Conservation (phyloP, 2,888 invertebrate species). For the Plusia festucae region DNA sequence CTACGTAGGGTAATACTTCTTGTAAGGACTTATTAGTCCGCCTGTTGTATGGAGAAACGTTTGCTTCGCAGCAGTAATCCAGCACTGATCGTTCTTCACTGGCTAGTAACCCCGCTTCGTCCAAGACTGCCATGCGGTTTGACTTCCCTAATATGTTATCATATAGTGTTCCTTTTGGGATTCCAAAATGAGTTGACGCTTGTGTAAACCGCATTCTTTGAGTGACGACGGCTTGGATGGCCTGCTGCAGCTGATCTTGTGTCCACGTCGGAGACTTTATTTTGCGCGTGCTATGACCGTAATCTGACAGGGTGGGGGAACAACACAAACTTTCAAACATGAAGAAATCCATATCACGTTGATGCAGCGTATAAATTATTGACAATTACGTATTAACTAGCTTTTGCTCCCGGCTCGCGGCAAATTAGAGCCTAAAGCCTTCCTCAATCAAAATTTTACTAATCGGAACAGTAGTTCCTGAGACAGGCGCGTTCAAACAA, state of each 20-base stretch:
- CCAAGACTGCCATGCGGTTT: constrained; percentile 93
- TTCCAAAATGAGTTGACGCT: constrained; percentile 92
- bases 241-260: constrained; percentile 92
- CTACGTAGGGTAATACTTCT: constrained; percentile 91
- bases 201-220: constrained; percentile 94
- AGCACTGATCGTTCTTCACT: constrained; percentile 91
- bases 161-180: constrained; percentile 94
- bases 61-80: constrained; percentile 93
- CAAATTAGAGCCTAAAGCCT: too few species aligned
- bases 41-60: constrained; percentile 92
- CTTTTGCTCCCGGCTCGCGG: too few species aligned
- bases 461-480: too few species aligned
- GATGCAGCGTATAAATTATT: constrained; percentile 31
- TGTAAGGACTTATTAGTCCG: constrained; percentile 92
- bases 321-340: constrained; percentile 58
- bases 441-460: too few species aligned
- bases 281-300: constrained; percentile 90
- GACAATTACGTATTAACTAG: too few species aligned
- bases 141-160: constrained; percentile 94
- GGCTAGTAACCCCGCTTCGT: constrained; percentile 90
- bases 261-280: constrained; percentile 94
- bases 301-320: constrained; percentile 77
- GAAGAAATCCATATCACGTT: constrained; percentile 23
- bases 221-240: constrained; percentile 93
- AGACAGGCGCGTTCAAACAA: too few species aligned